Conservation (phyloP, 30 jellyfish, hydroid and myxozoan genomes). For the Clytia hemisphaerica region DNA sequence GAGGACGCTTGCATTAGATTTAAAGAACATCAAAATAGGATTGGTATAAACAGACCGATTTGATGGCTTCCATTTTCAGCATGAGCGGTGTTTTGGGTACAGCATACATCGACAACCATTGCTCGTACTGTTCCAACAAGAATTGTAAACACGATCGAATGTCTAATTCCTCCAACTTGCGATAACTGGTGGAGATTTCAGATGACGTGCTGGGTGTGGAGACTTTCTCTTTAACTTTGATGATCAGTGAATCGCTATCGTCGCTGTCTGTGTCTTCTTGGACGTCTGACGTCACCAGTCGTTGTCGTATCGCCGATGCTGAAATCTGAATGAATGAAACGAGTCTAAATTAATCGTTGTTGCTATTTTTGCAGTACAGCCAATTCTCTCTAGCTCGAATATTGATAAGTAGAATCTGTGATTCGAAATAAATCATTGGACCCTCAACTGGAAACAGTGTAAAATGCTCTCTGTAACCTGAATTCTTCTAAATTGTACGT, state of each 20-base stretch:
- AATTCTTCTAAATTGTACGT: too few species aligned
- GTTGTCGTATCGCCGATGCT: slow-evolving; percentile 77
- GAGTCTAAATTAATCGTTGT: too few species aligned
- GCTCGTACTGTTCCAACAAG: slow-evolving; percentile 78
- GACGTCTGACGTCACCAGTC: slow-evolving; percentile 84
- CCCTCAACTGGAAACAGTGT: too few species aligned
- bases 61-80: slow-evolving; percentile 84
- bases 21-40: background rate
- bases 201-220: slow-evolving; percentile 39
- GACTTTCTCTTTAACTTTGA: slow-evolving; percentile 69
- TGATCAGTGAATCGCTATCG: slow-evolving; percentile 77
- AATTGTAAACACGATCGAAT: slow-evolving; percentile 87
- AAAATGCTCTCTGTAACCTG: too few species aligned
- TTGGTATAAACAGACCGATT: slow-evolving; percentile 74
- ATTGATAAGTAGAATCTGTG: too few species aligned
- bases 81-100: slow-evolving; percentile 78
- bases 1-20: background rate
- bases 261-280: slow-evolving; percentile 95
- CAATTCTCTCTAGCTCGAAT: too few species aligned
- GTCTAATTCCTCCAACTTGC: slow-evolving; percentile 70
- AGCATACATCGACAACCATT: slow-evolving; percentile 79
- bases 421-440: too few species aligned
- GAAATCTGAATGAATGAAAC: slow-evolving; percentile 59
- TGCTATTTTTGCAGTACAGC: too few species aligned
- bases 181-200: background rate